A percentile compares a stretch with the other conserved stretches of the same genome.
phyloP scores from a whole-genome alignment of 1,140 invertebrate species.

The Arctopsyche grandis region DNA sequence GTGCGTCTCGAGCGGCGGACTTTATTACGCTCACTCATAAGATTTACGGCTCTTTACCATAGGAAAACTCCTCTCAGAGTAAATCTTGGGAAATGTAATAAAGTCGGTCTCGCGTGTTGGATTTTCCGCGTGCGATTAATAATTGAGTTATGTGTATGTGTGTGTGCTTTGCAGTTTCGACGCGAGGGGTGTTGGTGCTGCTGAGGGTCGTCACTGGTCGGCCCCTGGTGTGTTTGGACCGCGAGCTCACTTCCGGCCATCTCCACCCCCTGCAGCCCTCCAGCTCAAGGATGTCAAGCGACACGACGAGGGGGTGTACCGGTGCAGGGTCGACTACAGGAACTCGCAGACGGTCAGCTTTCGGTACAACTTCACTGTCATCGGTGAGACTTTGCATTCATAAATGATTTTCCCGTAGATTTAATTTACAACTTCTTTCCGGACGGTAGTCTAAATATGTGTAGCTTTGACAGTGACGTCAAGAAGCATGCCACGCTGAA shows the following conservation, averaged over 20 bases:
- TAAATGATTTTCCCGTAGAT: too few relatives aligned
- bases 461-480: too few relatives aligned
- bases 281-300: conserved; percentile 78
- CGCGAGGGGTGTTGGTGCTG: conserved; percentile 77
- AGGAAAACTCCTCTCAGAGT: background rate
- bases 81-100: background rate
- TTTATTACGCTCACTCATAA: conserved; percentile 18
- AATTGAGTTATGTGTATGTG: background rate
- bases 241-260: conserved; percentile 79
- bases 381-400: conserved; percentile 73
- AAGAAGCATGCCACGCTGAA: too few relatives aligned
- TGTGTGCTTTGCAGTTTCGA: conserved; percentile 71
- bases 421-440: too few relatives aligned
- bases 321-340: conserved; percentile 88
- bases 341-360: conserved; percentile 88
- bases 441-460: too few relatives aligned
- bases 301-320: conserved; percentile 86
- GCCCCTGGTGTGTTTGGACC: conserved; percentile 80
- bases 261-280: conserved; percentile 76
- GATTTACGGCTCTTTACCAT: conserved; percentile 25
- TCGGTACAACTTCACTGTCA: conserved; percentile 87
- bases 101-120: background rate
- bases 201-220: conserved; percentile 78
- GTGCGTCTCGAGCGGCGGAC: conserved; percentile 15
- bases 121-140: background rate